Percentiles rank a stretch among this genome's conserved stretches.
Evolutionary conservation across 2,797 vertebrate species (phyloP).

Genomic region (Eulemur albifrons): DNA sequence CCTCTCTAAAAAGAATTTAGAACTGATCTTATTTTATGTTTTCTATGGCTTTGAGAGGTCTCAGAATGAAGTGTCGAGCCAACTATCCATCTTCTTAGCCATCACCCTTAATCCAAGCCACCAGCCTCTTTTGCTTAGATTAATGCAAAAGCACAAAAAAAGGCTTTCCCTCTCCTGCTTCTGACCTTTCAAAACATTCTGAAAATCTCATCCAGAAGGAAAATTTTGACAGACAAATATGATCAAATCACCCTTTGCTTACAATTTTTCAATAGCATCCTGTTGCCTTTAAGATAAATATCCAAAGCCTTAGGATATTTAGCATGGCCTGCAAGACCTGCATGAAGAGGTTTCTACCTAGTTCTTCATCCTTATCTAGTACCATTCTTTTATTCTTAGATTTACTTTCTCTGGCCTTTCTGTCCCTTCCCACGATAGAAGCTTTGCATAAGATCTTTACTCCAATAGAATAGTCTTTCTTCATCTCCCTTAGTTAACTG

Average conservation of each 20-base stretch:
- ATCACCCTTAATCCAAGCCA: background rate
- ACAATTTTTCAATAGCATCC: background rate
- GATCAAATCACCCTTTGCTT: background rate
- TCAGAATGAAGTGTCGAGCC: background rate
- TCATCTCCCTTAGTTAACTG: background rate
- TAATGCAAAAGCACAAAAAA: background rate
- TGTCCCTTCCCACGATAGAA: background rate
- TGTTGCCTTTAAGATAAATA: background rate
- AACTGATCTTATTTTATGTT: background rate
- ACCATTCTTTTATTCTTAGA: background rate
- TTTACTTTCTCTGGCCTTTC: background rate
- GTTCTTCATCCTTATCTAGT: background rate
- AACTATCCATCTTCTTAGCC: background rate
- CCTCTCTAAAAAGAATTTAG: background rate
- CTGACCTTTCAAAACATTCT: background rate
- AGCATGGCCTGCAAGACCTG: background rate
- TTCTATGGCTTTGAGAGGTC: background rate
- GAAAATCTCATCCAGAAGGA: background rate
- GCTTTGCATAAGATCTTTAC: background rate
- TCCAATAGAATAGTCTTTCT: background rate
- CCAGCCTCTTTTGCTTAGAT: background rate
- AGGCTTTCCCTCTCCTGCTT: background rate
- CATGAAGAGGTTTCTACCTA: background rate
- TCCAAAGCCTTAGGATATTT: background rate
- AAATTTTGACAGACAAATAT: background rate